phyloP scores from a whole-genome alignment of 2,888 invertebrate species.

The Chalcis sispes region DNA sequence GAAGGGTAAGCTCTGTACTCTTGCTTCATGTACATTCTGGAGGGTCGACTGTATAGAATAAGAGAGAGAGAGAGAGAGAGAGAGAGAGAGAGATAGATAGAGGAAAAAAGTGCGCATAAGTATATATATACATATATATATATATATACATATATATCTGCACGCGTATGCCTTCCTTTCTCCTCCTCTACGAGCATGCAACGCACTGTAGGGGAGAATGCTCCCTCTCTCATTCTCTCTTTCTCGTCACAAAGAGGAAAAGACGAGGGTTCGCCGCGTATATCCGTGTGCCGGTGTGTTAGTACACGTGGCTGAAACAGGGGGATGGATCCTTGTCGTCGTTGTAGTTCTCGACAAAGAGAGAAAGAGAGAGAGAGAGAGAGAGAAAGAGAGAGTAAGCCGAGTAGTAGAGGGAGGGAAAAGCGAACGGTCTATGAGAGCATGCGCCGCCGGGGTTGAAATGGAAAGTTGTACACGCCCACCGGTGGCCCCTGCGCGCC shows the following conservation, averaged over 20 bases:
- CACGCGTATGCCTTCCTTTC: neutral
- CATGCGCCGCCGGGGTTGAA: constrained; percentile 72
- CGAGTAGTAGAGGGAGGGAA: constrained; percentile 33
- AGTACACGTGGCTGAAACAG: constrained; percentile 31
- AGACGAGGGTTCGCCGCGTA: neutral
- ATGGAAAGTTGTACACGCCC: constrained; percentile 74
- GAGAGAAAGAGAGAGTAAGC: neutral
- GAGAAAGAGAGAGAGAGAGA: neutral
- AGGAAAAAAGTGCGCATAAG: no score
- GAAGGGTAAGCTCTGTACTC: no score
- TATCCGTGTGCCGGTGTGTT: constrained; percentile 10
- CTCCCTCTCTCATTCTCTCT: neutral
- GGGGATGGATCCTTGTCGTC: no score
- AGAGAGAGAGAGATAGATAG: no score
- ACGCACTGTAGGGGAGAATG: constrained; percentile 5
- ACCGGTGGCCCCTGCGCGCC: constrained; percentile 65
- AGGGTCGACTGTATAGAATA: no score
- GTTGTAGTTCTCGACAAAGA: no score
- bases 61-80: no score
- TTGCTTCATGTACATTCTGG: no score
- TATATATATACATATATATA: no score
- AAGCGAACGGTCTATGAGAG: constrained; percentile 56
- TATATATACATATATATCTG: no score
- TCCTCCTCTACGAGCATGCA: neutral
- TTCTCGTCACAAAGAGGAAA: constrained; percentile 16